phyloP scores from a whole-genome alignment of 2,888 invertebrate genomes.

The Agapostemon virescens region DNA sequence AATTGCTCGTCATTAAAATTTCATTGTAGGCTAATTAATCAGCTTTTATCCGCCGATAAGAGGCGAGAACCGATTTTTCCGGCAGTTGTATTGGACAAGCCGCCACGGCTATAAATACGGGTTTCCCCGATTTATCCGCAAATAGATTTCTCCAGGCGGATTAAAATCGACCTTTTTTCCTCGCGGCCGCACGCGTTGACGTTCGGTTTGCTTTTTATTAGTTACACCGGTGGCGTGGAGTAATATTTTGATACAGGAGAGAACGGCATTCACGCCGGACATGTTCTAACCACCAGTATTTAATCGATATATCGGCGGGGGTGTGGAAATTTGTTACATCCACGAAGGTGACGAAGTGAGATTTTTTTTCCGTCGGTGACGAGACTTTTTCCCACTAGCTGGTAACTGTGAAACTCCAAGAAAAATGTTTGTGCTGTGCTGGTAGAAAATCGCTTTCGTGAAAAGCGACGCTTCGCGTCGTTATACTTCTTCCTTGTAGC shows the following conservation, averaged over 20 bases:
- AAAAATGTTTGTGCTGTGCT: not conserved
- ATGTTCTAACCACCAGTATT: not conserved
- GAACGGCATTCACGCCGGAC: constrained; percentile 2
- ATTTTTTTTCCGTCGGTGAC: not conserved
- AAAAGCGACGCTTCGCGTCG: not conserved
- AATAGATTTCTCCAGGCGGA: constrained; percentile 35
- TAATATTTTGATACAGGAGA: constrained; percentile 4
- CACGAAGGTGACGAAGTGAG: not conserved
- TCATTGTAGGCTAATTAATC: constrained; percentile 32
- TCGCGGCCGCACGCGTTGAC: not conserved
- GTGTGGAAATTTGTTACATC: constrained; percentile 1
- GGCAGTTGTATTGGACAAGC: not conserved
- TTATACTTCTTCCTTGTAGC: not conserved
- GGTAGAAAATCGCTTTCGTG: not conserved
- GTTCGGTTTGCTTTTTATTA: constrained; percentile 28
- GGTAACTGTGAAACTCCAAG: not conserved
- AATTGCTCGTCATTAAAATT: constrained; percentile 17
- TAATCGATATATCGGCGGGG: constrained; percentile 11
- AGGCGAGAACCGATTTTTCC: not conserved
- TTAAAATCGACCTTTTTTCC: constrained; percentile 14
- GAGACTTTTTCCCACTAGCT: not conserved
- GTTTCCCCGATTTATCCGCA: constrained; percentile 28
- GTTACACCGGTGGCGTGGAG: constrained; percentile 8
- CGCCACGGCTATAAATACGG: constrained; percentile 32
- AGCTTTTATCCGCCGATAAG: constrained; percentile 6